Percentiles rank a stretch among this genome's conserved stretches.
These are phyloP conservation scores for Pseudococcus viburni DNA, from an alignment of 2,888 invertebrate genomes.

Conservation along the genomic window DNA sequence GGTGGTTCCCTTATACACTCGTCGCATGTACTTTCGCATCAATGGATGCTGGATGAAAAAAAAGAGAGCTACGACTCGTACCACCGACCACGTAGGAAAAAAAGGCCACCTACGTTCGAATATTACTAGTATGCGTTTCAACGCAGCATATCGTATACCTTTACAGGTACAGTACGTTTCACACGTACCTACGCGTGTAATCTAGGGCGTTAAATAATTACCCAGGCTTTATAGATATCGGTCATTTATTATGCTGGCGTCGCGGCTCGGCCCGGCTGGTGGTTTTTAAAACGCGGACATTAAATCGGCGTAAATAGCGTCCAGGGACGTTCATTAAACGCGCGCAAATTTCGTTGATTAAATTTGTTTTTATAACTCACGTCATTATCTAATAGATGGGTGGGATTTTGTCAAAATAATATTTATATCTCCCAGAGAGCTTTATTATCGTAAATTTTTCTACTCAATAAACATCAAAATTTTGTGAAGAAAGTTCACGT, in stretches of 20 bases:
- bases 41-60: no score
- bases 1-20: neutral
- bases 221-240: slow-evolving; percentile 32
- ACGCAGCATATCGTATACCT: neutral
- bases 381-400: slow-evolving; percentile 54
- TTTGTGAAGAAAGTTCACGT: neutral
- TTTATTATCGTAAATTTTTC: slow-evolving; percentile 55
- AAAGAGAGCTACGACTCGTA: no score
- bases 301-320: slow-evolving; percentile 56
- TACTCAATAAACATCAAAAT: slow-evolving; percentile 51
- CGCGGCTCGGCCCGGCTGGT: neutral
- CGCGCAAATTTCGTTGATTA: slow-evolving; percentile 53
- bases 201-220: slow-evolving; percentile 29
- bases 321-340: slow-evolving; percentile 52
- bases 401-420: slow-evolving; percentile 54
- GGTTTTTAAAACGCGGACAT: slow-evolving; percentile 41
- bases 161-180: slow-evolving; percentile 17
- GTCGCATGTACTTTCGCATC: neutral
- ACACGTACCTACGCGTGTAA: neutral
- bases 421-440: slow-evolving; percentile 45
- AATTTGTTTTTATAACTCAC: slow-evolving; percentile 54
- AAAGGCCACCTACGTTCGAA: neutral
- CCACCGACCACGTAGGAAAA: no score
- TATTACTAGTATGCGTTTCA: neutral
- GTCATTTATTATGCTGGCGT: slow-evolving; percentile 26